These are phyloP conservation scores for Rafetus swinhoei DNA, from an alignment of 2,113 vertebrate genomes.

Conservation along the genomic window DNA sequence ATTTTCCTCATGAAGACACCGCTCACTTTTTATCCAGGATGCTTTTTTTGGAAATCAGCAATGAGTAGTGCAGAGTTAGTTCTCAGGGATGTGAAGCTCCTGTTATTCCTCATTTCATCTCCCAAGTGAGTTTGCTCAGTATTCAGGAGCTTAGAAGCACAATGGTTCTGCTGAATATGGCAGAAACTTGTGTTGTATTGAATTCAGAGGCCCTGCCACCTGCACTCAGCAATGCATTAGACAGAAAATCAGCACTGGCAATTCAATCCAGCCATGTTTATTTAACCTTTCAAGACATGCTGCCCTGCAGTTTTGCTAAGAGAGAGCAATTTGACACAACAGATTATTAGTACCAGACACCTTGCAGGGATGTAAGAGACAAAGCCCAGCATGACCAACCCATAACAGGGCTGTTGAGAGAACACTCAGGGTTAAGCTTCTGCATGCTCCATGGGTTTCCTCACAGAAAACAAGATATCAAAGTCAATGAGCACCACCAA, in stretches of 20 bases:
- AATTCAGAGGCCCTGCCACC: conserved; percentile 56
- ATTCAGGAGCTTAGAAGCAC: not conserved
- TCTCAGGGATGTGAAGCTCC: not conserved
- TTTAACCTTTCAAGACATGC: conserved; percentile 21
- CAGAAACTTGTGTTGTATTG: conserved; percentile 26
- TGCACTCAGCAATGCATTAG: conserved; percentile 55
- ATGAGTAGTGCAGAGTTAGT: not conserved
- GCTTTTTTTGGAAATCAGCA: not conserved
- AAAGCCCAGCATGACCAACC: not conserved
- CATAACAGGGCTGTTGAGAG: not conserved
- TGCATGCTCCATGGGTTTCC: not conserved
- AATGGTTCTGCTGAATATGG: not conserved
- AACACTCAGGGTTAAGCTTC: conserved; percentile 1
- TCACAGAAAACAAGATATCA: not conserved
- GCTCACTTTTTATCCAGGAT: not conserved
- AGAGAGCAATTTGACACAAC: not conserved
- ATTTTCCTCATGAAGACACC: not conserved
- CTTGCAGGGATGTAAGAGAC: not conserved
- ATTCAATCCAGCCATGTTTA: conserved; percentile 46
- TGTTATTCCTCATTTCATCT: conserved; percentile 34
- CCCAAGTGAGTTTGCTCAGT: conserved; percentile 42
- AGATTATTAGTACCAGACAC: no score
- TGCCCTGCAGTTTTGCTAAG: conserved; percentile 13
- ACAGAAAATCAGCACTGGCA: conserved; percentile 46
- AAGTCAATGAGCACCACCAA: not conserved